Evolutionary conservation across 2,888 invertebrate species (phyloP).

Genomic region (Scaptodrosophila latifasciaeformis): DNA sequence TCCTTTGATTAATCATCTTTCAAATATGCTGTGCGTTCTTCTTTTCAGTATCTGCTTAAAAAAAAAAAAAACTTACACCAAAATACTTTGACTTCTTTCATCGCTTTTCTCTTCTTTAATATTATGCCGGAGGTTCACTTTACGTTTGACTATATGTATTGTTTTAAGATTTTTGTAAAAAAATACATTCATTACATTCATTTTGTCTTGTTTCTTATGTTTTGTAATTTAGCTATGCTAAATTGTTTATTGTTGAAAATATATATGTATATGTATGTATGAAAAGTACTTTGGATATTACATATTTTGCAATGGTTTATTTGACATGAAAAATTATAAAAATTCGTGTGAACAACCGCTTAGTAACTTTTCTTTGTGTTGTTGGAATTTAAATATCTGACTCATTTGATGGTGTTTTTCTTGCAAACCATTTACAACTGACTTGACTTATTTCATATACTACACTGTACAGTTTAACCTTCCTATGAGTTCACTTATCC

Average conservation of each 20-base stretch:
- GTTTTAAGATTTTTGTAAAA: conserved; percentile 2
- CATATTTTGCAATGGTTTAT: conserved; percentile 25
- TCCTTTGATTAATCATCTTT: conserved; percentile 25
- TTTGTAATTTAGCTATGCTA: conserved; percentile 1
- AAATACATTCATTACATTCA: not conserved
- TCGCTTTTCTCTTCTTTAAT: conserved; percentile 24
- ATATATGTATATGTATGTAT: conserved; percentile 22
- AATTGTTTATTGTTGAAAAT: conserved; percentile 3
- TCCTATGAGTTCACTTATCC: not conserved
- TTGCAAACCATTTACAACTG: conserved; percentile 6
- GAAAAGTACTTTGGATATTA: conserved; percentile 58
- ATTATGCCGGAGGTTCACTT: conserved; percentile 59
- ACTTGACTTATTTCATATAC: conserved; percentile 39
- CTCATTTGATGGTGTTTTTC: not conserved
- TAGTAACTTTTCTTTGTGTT: conserved; percentile 50
- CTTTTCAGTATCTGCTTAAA: too few species aligned
- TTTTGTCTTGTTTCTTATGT: not conserved
- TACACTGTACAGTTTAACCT: conserved; percentile 48
- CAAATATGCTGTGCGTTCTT: conserved; percentile 54
- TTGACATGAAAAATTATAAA: conserved; percentile 4
- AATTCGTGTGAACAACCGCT: conserved; percentile 51
- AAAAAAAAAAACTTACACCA: too few species aligned
- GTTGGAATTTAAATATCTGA: conserved; percentile 15
- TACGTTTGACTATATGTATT: conserved; percentile 44
- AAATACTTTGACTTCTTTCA: too few species aligned